Percentiles rank a stretch among this genome's conserved stretches.
These are phyloP conservation scores for Aphelinus atriplicis DNA, from an alignment of 1,140 invertebrate species.

Conservation along the genomic window DNA sequence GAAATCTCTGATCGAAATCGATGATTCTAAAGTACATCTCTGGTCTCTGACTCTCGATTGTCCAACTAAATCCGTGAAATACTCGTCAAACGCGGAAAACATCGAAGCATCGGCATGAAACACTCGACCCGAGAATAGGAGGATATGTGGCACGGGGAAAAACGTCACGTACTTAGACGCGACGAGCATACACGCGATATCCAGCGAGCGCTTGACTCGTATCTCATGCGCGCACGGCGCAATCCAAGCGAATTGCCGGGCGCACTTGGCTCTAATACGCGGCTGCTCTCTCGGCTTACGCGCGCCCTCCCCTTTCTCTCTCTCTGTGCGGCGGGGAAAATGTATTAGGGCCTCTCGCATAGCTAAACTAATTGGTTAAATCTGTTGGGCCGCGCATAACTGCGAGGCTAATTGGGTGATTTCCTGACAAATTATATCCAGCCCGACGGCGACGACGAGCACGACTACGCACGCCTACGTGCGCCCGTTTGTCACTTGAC, in stretches of 20 bases:
- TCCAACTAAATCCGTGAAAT: no score
- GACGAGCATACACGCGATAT: no score
- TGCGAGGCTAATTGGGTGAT: conserved; percentile 68
- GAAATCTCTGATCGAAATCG: no score
- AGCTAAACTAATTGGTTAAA: conserved; percentile 69
- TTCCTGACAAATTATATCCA: conserved; percentile 68
- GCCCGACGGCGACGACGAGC: conserved; percentile 57
- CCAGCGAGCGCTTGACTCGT: no score
- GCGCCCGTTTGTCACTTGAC: conserved; percentile 67
- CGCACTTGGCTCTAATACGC: conserved; percentile 34
- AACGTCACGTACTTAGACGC: not conserved
- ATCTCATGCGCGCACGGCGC: not conserved
- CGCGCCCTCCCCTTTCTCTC: no score
- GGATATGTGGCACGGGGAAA: no score
- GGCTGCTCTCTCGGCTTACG: no score
- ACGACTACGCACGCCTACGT: conserved; percentile 58
- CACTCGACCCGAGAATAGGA: no score
- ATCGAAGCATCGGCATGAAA: no score
- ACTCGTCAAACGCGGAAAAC: no score
- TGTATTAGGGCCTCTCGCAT: conserved; percentile 61
- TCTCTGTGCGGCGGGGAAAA: conserved; percentile 52
- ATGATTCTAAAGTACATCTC: no score
- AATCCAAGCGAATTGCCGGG: not conserved
- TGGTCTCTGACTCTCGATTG: no score
- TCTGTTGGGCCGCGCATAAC: conserved; percentile 67